Conservation (phyloP, 2,113 vertebrate species). For the Alligator mississippiensis region DNA sequence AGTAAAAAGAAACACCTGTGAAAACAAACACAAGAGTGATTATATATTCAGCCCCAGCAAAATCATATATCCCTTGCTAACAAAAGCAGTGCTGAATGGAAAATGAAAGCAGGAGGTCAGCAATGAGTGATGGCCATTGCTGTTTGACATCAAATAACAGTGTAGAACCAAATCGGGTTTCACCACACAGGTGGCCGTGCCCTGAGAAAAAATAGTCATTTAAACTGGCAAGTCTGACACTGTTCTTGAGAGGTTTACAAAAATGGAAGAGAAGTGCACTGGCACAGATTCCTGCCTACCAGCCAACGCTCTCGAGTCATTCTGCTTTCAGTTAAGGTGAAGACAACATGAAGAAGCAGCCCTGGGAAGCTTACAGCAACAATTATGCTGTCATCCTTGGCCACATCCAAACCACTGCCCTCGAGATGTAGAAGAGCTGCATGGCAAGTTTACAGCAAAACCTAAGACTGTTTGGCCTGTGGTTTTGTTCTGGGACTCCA, state of each 20-base stretch:
- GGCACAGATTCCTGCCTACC: not conserved
- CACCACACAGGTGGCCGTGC: not conserved
- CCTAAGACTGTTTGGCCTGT: not conserved
- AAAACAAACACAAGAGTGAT: slow-evolving; percentile 55
- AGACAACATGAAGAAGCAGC: not conserved
- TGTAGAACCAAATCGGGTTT: not conserved
- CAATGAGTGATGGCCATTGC: not conserved
- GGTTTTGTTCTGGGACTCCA: not conserved
- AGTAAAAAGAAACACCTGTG: slow-evolving; percentile 51
- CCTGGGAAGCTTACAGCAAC: not conserved
- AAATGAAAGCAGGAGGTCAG: not conserved
- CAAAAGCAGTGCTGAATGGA: not conserved
- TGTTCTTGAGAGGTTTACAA: not conserved
- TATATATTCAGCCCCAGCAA: slow-evolving; percentile 30
- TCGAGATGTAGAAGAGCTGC: not conserved
- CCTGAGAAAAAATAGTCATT: not conserved
- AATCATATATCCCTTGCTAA: slow-evolving; percentile 6
- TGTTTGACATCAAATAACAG: not conserved
- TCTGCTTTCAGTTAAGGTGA: not conserved
- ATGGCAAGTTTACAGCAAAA: not conserved
- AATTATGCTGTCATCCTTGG: not conserved
- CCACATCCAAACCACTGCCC: not conserved
- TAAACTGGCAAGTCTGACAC: not conserved
- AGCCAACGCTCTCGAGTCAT: not conserved
- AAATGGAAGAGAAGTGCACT: not conserved